Evolutionary conservation across 2,888 invertebrate genomes (phyloP).

Genomic region (Drosophila helvetica): DNA sequence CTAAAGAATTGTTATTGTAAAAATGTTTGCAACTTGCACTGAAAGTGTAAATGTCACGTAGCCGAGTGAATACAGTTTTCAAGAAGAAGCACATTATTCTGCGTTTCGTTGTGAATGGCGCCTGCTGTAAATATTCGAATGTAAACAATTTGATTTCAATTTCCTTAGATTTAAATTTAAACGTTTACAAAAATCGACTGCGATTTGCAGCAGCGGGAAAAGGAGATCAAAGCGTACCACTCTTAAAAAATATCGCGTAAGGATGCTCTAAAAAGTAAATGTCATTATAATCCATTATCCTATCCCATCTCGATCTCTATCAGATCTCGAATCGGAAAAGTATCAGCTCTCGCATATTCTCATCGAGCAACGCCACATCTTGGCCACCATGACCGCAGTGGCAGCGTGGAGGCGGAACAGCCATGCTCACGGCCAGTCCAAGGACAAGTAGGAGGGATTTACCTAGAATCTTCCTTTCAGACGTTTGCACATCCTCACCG

Average conservation of each 20-base stretch:
- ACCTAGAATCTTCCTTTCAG: slow-evolving; percentile 49
- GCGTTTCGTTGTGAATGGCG: slow-evolving; percentile 17
- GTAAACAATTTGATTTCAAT: slow-evolving; percentile 80
- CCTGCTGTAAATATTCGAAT: slow-evolving; percentile 67
- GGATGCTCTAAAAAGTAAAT: slow-evolving; percentile 7
- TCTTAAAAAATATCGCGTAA: slow-evolving; percentile 96
- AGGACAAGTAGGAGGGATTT: slow-evolving; percentile 81
- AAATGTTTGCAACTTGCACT: too few relatives aligned
- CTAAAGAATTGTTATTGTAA: too few relatives aligned
- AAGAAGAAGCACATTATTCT: not conserved
- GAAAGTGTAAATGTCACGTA: too few relatives aligned
- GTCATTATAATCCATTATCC: not conserved
- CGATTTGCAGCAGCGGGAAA: slow-evolving; percentile 91
- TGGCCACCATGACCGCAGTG: slow-evolving; percentile 88
- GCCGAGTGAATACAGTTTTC: not conserved
- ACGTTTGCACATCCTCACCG: slow-evolving; percentile 82
- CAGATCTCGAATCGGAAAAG: slow-evolving; percentile 98
- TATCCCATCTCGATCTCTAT: too few relatives aligned
- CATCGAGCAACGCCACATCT: slow-evolving; percentile 94
- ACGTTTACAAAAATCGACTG: slow-evolving; percentile 84
- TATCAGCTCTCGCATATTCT: slow-evolving; percentile 97
- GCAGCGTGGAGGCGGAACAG: slow-evolving; percentile 81
- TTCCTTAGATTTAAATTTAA: too few relatives aligned
- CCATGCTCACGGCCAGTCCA: slow-evolving; percentile 86
- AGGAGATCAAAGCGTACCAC: slow-evolving; percentile 92